A percentile compares a stretch with the other conserved stretches of the same genome.
Evolutionary conservation across 2,888 invertebrate genomes (phyloP).

Genomic region (Ichneumoninae sp.): DNA sequence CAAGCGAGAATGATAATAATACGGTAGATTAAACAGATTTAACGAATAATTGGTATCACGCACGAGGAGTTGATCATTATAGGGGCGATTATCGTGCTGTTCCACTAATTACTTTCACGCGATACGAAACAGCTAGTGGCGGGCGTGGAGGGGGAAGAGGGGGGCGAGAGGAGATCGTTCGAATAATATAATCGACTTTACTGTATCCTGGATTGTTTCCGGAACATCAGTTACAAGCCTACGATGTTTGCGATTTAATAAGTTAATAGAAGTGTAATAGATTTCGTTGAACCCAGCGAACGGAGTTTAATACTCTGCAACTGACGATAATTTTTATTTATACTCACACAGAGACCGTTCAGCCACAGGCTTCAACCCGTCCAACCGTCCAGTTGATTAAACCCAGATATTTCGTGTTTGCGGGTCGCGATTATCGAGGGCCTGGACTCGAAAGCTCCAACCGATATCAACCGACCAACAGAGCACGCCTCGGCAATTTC

Average conservation of each 20-base stretch:
- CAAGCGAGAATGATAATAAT: not conserved
- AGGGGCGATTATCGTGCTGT: not conserved
- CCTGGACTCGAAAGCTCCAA: not conserved
- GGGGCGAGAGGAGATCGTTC: not conserved
- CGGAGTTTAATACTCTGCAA: not conserved
- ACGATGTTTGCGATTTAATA: not conserved
- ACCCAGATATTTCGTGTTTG: not conserved
- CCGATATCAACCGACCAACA: not conserved
- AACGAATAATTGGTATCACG: not conserved
- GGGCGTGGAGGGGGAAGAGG: not conserved
- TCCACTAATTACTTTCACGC: not conserved
- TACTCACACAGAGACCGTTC: not conserved
- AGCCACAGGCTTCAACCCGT: not conserved
- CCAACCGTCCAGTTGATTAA: not conserved
- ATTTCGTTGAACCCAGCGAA: not conserved
- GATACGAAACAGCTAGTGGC: not conserved
- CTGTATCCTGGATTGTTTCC: not conserved
- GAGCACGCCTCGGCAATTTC: not conserved
- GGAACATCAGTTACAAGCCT: not conserved
- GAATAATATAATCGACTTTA: not conserved
- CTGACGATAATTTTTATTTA: not conserved
- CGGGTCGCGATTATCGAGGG: not conserved
- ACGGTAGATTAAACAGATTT: not conserved
- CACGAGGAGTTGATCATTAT: not conserved
- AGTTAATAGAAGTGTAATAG: not conserved